These are phyloP conservation scores for Pampusana beccarii DNA, from an alignment of 2,113 vertebrate species.

Conservation along the genomic window DNA sequence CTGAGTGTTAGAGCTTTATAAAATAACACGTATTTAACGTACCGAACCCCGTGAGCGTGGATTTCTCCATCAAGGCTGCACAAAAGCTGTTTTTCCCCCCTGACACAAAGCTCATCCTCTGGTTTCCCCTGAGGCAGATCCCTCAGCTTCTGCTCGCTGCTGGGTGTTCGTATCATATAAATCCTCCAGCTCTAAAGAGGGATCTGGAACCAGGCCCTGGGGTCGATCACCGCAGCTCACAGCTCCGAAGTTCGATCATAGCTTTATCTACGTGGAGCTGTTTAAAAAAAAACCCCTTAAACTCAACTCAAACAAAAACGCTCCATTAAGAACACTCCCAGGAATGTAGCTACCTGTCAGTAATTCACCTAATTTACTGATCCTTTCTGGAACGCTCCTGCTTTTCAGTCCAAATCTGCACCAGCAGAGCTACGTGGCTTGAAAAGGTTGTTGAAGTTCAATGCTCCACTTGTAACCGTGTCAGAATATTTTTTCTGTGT, in stretches of 20 bases:
- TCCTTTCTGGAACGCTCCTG: not conserved
- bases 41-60: not conserved
- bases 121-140: not conserved
- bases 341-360: not conserved
- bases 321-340: rapidly evolving
- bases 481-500: not conserved
- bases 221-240: rapidly evolving
- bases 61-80: not conserved
- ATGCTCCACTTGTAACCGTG: not conserved
- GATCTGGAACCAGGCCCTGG: not conserved
- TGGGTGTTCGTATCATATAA: not conserved
- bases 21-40: not conserved
- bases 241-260: not conserved
- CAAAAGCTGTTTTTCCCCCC: not conserved
- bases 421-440: not conserved
- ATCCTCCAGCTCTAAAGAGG: not conserved
- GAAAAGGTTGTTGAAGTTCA: not conserved
- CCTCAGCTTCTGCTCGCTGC: not conserved
- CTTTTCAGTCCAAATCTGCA: not conserved
- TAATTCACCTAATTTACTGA: not conserved
- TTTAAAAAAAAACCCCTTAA: not conserved
- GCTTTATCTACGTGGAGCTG: not conserved
- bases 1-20: not conserved
- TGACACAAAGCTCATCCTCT: not conserved
- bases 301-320: not conserved